These are phyloP conservation scores for Tor tambroides DNA, from an alignment of 2,113 vertebrate species.

Conservation along the genomic window DNA sequence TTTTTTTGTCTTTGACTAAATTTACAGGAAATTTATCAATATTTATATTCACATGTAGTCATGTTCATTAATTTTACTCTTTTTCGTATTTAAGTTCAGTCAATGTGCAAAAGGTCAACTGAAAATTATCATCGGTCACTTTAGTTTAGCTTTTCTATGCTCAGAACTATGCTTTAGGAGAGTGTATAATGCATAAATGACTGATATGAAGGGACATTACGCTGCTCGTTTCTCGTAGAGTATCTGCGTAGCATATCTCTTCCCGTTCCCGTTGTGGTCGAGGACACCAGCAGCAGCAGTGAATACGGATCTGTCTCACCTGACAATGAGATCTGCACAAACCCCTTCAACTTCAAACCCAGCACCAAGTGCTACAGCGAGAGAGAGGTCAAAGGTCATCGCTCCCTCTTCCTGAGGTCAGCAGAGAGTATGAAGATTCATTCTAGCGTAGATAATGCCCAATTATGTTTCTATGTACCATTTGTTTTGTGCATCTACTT, in stretches of 20 bases:
- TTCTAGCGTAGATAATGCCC: not conserved
- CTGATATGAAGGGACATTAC: not conserved
- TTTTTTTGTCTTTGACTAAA: too few relatives aligned
- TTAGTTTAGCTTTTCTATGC: not conserved
- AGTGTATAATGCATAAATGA: not conserved
- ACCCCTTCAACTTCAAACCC: conserved; percentile 93
- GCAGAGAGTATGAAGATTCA: not conserved
- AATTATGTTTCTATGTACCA: not conserved
- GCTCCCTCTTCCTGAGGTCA: conserved; percentile 92
- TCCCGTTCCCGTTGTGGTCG: conserved; percentile 94
- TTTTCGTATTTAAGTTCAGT: not conserved
- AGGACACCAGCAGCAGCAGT: conserved; percentile 96
- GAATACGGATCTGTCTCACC: conserved; percentile 98
- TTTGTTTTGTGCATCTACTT: not conserved
- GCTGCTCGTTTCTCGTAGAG: conserved; percentile 71
- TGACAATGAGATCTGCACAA: conserved; percentile 91
- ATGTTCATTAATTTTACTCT: not conserved
- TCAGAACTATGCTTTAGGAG: not conserved
- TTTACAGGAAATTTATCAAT: not conserved
- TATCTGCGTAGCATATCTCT: conserved; percentile 95
- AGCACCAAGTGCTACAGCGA: conserved; percentile 94
- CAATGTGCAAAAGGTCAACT: not conserved
- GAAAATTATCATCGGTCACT: not conserved
- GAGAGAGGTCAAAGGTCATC: conserved; percentile 86
- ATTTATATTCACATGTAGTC: not conserved